phyloP scores from a whole-genome alignment of 2,888 invertebrate genomes.

The Andrena camellia region DNA sequence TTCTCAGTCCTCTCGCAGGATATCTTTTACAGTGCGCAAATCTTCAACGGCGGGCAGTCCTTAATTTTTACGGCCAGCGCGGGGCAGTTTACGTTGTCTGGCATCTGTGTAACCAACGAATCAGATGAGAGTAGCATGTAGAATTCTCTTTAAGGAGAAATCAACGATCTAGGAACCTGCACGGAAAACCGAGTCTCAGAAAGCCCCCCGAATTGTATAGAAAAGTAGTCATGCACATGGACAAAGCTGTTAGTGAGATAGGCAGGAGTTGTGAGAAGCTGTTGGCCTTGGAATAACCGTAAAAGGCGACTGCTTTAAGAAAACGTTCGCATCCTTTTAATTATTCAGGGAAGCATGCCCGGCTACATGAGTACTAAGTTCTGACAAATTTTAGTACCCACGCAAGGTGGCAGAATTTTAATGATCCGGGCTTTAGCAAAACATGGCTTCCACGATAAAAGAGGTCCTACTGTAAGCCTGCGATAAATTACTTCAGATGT shows the following conservation, averaged over 20 bases:
- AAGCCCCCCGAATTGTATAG: neutral
- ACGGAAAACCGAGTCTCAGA: slow-evolving; percentile 51
- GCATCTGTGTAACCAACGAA: slow-evolving; percentile 58
- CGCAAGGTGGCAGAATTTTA: neutral
- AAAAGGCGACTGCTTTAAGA: neutral
- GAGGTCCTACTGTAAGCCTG: no score
- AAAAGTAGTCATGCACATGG: neutral
- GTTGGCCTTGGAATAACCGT: slow-evolving; percentile 20
- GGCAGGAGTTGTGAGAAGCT: slow-evolving; percentile 4
- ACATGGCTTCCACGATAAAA: no score
- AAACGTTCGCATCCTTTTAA: slow-evolving; percentile 17
- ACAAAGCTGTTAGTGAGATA: neutral
- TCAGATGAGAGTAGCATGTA: slow-evolving; percentile 19
- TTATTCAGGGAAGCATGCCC: slow-evolving; percentile 18
- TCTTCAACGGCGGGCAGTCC: slow-evolving; percentile 4
- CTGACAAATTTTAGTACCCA: neutral
- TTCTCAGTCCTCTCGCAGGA: neutral
- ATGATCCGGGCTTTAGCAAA: no score
- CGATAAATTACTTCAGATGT: no score
- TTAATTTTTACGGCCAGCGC: slow-evolving; percentile 9
- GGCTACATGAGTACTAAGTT: neutral
- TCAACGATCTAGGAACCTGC: slow-evolving; percentile 14
- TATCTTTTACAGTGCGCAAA: neutral
- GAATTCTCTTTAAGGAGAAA: neutral
- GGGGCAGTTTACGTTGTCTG: slow-evolving; percentile 54